Base-by-base conservation (phyloP, 2,888 invertebrate species). In the Eupithecia vulgata region DNA sequence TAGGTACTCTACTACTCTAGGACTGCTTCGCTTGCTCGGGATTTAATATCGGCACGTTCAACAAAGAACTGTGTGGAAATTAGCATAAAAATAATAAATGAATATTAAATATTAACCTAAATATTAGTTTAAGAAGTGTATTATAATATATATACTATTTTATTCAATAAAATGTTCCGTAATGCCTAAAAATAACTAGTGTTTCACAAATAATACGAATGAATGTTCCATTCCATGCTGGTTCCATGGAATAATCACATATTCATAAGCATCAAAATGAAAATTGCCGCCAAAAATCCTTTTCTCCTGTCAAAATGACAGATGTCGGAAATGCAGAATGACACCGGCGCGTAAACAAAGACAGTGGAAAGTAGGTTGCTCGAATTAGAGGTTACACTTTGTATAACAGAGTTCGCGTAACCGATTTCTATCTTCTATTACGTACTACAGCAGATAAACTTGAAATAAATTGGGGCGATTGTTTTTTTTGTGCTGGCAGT, bases 301-400 rank as follows among this genome's bases (percentile, higher is more conserved):
- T 35, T 69, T 69, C 35, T 35, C n/a, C 81, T 85, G 85, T 85
- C 87, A 87, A 81, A 82, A 75, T 88, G 87, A 87, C 87, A 85
- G 81, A 78, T 80, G 85, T 82, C 84, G 85, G 57, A 37, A 30
- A 34, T 17, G 40, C 17, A 12, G 35, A 82, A 85, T 85, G 85
- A 78, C 82, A 83, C 79, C 62, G 82, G 86, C 85, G 87, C 70
- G 88, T 85, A 89, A 88, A 91, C 88, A 89, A 89, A 87, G 65
- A 85, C 75, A 61, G 71, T 80, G 68, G 72, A 73, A 79, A 90
- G 91, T 91, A 80, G 90, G 89, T 87, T 85, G 81, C 82, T 80
- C 76, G 76, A 87, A 87, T 85, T 85, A 82, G 82, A 85, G 85
- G 86, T 84, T 86, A 84, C 75, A 78, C 52, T 68, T 13, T 76